A percentile compares a stretch with the other conserved stretches of the same genome.
These are phyloP conservation scores for Gavia stellata DNA, from an alignment of 2,113 vertebrate species.

Conservation along the genomic window DNA sequence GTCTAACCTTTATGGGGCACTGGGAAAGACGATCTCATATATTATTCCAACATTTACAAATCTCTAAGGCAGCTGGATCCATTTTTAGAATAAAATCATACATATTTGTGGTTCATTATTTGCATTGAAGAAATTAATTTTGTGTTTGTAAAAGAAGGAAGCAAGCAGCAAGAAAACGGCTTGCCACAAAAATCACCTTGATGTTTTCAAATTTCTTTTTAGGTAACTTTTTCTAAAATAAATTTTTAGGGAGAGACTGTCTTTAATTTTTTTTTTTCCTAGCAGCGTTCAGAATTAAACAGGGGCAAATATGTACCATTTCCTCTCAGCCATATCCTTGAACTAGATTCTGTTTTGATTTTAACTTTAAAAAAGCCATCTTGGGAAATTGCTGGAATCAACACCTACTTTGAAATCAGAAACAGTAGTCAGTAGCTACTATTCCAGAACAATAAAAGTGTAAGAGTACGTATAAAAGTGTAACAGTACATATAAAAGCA, in stretches of 20 bases:
- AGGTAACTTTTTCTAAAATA: not conserved
- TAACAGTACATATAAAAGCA: not conserved
- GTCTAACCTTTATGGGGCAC: constrained; percentile 25
- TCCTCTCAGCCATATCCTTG: not conserved
- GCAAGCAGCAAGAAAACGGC: not conserved
- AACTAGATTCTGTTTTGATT: not conserved
- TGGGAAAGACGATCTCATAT: not conserved
- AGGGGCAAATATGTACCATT: not conserved
- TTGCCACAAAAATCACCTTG: not conserved
- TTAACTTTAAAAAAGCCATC: not conserved
- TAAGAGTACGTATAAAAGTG: not conserved
- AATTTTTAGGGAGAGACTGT: not conserved
- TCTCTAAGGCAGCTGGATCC: constrained; percentile 6
- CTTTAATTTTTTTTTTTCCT: not conserved
- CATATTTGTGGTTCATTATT: constrained; percentile 7
- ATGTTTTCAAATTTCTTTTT: not conserved
- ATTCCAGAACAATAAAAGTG: not conserved
- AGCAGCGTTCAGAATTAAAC: not conserved
- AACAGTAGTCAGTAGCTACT: not conserved
- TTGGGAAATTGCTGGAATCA: not conserved
- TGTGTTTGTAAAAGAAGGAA: not conserved
- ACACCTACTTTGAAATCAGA: not conserved
- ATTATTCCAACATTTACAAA: constrained; percentile 33
- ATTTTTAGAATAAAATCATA: constrained; percentile 34
- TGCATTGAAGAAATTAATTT: not conserved